These are phyloP conservation scores for Excalfactoria chinensis DNA, from an alignment of 2,113 vertebrate genomes.

Conservation along the genomic window DNA sequence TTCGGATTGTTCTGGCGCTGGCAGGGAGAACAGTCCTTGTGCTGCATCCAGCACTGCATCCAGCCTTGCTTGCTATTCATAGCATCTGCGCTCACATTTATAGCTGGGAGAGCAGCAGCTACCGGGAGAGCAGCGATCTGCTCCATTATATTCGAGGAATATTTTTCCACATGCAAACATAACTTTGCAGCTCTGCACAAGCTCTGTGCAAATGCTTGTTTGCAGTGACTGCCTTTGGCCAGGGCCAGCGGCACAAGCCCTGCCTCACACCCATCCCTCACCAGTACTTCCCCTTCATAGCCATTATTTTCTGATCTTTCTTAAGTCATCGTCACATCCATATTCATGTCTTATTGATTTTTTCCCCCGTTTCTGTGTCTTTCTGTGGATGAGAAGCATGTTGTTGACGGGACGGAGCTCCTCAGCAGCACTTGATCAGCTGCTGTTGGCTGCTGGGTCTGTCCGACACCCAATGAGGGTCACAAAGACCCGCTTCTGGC, in stretches of 20 bases:
- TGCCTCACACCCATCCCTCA: background rate
- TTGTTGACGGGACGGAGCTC: rapidly evolving
- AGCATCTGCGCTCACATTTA: rapidly evolving
- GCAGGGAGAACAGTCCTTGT: background rate
- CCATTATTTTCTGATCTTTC: background rate
- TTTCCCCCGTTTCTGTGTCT: rapidly evolving
- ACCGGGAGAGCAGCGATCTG: background rate
- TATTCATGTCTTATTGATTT: rapidly evolving
- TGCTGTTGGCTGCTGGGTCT: too few species aligned
- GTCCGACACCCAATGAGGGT: rapidly evolving
- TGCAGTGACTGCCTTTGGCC: background rate
- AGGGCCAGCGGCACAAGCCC: background rate
- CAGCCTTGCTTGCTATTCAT: background rate
- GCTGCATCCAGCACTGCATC: background rate
- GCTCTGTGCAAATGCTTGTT: rapidly evolving
- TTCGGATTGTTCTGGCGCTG: background rate
- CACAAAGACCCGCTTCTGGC: background rate
- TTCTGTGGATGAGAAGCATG: background rate
- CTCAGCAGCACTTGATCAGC: rapidly evolving
- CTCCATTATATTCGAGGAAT: background rate
- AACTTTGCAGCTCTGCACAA: background rate
- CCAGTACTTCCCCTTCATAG: background rate
- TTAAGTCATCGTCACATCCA: rapidly evolving
- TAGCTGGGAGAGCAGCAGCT: background rate
- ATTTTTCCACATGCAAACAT: background rate